Percentiles rank a stretch among this genome's conserved stretches.
phyloP scores from a whole-genome alignment of 64 coral and sea anemone genomes.

The Anthopleura sola region DNA sequence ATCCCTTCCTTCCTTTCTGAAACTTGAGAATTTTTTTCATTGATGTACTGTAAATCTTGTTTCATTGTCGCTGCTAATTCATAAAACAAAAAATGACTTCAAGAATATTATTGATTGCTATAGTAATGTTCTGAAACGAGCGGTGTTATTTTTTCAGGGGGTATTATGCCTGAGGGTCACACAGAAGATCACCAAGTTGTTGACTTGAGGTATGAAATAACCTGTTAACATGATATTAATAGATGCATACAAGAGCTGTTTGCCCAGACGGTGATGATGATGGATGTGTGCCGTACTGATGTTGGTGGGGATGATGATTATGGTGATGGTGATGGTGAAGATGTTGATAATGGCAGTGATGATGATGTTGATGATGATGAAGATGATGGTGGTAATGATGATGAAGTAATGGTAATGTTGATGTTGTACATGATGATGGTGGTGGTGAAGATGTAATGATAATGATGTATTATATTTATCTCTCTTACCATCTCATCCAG shows the following conservation, averaged over 20 bases:
- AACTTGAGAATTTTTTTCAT: too few relatives aligned
- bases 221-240: not conserved
- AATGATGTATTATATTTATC: not conserved
- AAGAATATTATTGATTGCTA: too few relatives aligned
- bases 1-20: too few relatives aligned
- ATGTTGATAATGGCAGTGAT: not conserved
- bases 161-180: conserved; percentile 77
- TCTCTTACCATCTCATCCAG: conserved; percentile 11
- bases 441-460: too few relatives aligned
- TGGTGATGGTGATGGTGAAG: not conserved
- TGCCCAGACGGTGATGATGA: too few relatives aligned
- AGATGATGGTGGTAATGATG: not conserved
- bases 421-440: too few relatives aligned
- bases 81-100: too few relatives aligned
- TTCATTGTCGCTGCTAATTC: too few relatives aligned
- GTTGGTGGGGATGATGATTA: not conserved
- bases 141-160: conserved; percentile 27
- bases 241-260: too few relatives aligned
- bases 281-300: not conserved
- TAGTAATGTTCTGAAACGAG: too few relatives aligned
- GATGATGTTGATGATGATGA: not conserved
- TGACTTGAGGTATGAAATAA: conserved; percentile 64
- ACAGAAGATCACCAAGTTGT: conserved; percentile 72
- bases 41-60: too few relatives aligned
- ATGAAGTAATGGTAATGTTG: too few relatives aligned